Percentiles rank a stretch among this genome's conserved stretches.
phyloP scores from a whole-genome alignment of 2,888 invertebrate species.

The Petrophora chlorosata region DNA sequence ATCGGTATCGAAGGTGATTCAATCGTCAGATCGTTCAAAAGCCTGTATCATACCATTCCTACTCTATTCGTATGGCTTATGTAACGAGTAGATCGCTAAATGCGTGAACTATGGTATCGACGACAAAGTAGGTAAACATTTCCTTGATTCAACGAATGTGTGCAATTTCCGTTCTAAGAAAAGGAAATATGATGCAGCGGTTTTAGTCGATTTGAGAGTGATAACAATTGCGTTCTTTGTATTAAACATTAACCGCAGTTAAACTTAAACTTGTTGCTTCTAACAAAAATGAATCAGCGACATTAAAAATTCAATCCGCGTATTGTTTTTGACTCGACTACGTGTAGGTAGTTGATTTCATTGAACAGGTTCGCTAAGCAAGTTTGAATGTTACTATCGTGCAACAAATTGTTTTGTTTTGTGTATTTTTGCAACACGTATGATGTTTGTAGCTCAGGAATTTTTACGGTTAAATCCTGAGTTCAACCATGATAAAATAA shows the following conservation, averaged over 20 bases:
- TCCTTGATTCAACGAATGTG: too few relatives aligned
- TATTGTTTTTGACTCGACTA: conserved; percentile 45
- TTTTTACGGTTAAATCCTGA: too few relatives aligned
- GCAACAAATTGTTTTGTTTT: conserved; percentile 2
- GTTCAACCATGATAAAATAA: too few relatives aligned
- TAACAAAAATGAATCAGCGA: conserved; percentile 48
- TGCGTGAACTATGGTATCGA: too few relatives aligned
- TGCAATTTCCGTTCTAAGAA: too few relatives aligned
- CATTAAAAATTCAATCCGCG: conserved; percentile 49
- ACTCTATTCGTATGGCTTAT: too few relatives aligned
- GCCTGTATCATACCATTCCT: too few relatives aligned
- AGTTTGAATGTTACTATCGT: conserved; percentile 10
- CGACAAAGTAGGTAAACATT: too few relatives aligned
- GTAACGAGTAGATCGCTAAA: too few relatives aligned
- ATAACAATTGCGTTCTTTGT: neutral
- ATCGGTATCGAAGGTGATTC: neutral
- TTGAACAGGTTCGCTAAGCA: conserved; percentile 24
- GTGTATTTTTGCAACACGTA: neutral
- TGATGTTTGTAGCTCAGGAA: neutral
- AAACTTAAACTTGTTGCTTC: conserved; percentile 30
- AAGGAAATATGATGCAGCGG: too few relatives aligned
- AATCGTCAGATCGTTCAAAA: too few relatives aligned
- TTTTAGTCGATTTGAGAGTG: too few relatives aligned
- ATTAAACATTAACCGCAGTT: neutral
- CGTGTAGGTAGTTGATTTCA: conserved; percentile 30